A percentile compares a stretch with the other conserved stretches of the same genome.
Evolutionary conservation across 2,888 invertebrate genomes (phyloP).

Genomic region (Acanthacorydalis orientalis): DNA sequence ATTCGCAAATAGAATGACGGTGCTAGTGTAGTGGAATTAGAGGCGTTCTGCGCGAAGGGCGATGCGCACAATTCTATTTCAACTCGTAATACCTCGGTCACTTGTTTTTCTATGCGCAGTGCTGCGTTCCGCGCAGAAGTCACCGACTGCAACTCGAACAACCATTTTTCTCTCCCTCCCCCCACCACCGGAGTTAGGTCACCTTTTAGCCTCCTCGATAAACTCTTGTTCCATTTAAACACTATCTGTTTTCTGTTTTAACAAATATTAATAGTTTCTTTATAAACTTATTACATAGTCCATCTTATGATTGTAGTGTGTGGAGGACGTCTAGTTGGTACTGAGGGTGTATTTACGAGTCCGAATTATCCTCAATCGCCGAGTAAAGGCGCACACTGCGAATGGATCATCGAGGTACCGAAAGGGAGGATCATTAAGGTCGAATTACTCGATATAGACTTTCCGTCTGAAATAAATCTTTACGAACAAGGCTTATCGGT

Average conservation of each 20-base stretch:
- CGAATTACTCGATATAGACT: conserved; percentile 42
- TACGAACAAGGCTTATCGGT: conserved; percentile 6
- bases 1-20: too few species aligned
- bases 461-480: conserved; percentile 18
- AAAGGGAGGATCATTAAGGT: conserved; percentile 44
- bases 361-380: conserved; percentile 50
- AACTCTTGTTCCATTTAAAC: too few species aligned
- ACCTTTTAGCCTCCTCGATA: background rate
- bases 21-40: too few species aligned
- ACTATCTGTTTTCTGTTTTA: too few species aligned
- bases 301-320: conserved; percentile 33
- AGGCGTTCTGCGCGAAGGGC: too few species aligned
- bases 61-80: too few species aligned
- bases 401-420: conserved; percentile 52
- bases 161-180: too few species aligned
- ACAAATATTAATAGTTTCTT: background rate
- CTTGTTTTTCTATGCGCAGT: too few species aligned
- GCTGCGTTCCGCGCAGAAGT: too few species aligned
- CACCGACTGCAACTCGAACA: too few species aligned
- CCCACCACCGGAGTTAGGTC: too few species aligned
- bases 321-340: conserved; percentile 41
- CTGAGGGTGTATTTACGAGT: conserved; percentile 44
- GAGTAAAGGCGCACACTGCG: conserved; percentile 32
- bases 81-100: too few species aligned
- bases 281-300: background rate